Evolutionary conservation across 2,888 invertebrate genomes (phyloP), one percentile per base, ranked within the genome.

Genomic region (Melanophora roralis): DNA sequence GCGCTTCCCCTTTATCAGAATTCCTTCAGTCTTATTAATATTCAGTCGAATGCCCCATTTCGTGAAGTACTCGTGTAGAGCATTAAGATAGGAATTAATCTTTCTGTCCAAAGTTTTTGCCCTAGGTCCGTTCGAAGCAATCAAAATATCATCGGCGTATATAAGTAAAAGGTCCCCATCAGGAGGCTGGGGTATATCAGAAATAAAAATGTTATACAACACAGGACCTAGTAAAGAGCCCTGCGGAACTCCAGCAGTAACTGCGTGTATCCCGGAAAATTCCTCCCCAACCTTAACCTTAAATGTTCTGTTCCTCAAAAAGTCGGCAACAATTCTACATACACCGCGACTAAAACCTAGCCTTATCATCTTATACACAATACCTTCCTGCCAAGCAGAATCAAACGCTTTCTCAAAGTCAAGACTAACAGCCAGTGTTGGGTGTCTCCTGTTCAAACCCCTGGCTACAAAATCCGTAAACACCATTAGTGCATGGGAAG

Each of bases 341-440:
- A 36, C 23, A 1, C 11, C 3, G 5, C 6, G 1, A 1, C 19
- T n/a, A 23, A 68, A 67, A 1, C 53, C n/a, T 0, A 59, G 6
- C 1, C 6, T 7, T 32, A 40, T 11, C 38, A 65, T 11, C 2
- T 49, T 47, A 7, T 49, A 64, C 1, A 49, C 1, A 1, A 36
- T 9, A 0, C 23, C 36, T n/a, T 36, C 23, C 16, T 38, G 49
- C 49, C 27, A 45, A 1, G 7, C 16, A 1, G 11, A 45, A 16
- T 60, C 60, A 21, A 27, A 65, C 0, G 51, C 51, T 34, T 21
- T 68, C 1, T n/a, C 16, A 12, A 55, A 68, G 11, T 55, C 67
- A 1, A 55, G 9, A 6, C 55, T 68, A 1, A 38, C 19, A 3
- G 49, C 16, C 5, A 69, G 38, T 1, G 34, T 68, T 2, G 14